Conservation (phyloP, 2,888 invertebrate species). For the Brachypterus glaber region DNA sequence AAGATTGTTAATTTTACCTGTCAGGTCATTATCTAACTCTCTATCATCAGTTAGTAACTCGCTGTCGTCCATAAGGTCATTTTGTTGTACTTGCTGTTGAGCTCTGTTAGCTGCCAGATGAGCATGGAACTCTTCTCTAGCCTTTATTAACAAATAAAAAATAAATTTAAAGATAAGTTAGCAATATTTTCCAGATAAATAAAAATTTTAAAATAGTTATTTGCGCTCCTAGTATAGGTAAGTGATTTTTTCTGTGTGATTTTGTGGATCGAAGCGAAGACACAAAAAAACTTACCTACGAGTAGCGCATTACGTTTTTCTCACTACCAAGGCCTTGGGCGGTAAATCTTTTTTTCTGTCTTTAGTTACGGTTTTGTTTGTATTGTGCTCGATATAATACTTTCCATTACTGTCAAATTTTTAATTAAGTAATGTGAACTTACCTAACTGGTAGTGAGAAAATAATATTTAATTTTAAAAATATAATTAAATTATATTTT, state of each 20-base stretch:
- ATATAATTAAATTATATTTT: conserved; percentile 5
- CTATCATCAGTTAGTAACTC: conserved; percentile 85
- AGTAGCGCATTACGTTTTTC: too few relatives aligned
- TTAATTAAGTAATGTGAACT: too few relatives aligned
- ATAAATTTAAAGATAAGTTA: conserved; percentile 14
- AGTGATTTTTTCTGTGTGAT: too few relatives aligned
- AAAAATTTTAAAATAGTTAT: not conserved
- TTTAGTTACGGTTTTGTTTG: too few relatives aligned
- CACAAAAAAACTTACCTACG: too few relatives aligned
- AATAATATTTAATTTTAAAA: not conserved
- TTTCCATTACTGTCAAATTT: not conserved
- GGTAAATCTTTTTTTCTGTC: too few relatives aligned
- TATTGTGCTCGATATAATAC: too few relatives aligned
- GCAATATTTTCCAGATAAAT: not conserved
- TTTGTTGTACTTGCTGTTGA: conserved; percentile 61
- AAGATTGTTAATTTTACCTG: conserved; percentile 55
- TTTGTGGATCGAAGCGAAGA: too few relatives aligned
- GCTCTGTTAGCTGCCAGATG: conserved; percentile 73
- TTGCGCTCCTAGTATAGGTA: too few relatives aligned
- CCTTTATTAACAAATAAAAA: too few relatives aligned
- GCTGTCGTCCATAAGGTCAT: conserved; percentile 86
- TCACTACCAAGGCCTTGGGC: too few relatives aligned
- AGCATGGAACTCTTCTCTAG: conserved; percentile 88
- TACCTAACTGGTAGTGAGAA: too few relatives aligned
- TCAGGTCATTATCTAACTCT: conserved; percentile 77